Evolutionary conservation across 1,140 invertebrate species (phyloP), one percentile per base, ranked within the genome.

Genomic region (Hermatobates lingyangjiaoensis): DNA sequence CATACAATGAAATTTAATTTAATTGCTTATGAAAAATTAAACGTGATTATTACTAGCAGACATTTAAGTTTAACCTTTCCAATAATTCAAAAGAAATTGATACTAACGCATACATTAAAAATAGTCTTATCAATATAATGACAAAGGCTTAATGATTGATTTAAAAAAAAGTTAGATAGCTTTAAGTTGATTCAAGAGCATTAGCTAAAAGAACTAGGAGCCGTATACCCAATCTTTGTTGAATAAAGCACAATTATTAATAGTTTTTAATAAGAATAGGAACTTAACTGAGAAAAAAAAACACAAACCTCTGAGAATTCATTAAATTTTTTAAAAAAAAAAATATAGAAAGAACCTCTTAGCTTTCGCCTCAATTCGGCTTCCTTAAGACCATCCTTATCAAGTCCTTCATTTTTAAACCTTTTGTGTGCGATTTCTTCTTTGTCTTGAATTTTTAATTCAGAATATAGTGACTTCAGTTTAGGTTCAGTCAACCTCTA

Each of bases 401-500:
- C 89, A 55, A 78, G 75, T 28, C 83, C 83, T 58, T 91, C 84
- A 51, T 77, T 72, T 59, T 81, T 87, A 0, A 83, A 61, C 60
- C 82, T 79, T 64, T 95, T 95, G 58, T 77, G 77, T 1, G 77
- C 74, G 14, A 89, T 69, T 70, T 94, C 88, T 65, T 91, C 82
- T 69, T 91, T 91, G 60, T 95, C 90, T 52, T 94, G 89, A 40
- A 91, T 75, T 68, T 86, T 88, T 0, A 95, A 64, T 62, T 93
- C 89, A 62, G 82, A 83, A 58, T 83, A 87, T 15, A 94, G 63
- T 0, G 83, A 85, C 59, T 86, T 86, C 4, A 94, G 65, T 65
- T 91, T 92, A 4, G 76, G 68, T 59, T 88, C 82, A 7, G 83
- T 79, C 24, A 94, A 64, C 57, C 83, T 74, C 88, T 93, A n/a